Conservation (phyloP, 1,140 invertebrate genomes). For the Maniola jurtina region DNA sequence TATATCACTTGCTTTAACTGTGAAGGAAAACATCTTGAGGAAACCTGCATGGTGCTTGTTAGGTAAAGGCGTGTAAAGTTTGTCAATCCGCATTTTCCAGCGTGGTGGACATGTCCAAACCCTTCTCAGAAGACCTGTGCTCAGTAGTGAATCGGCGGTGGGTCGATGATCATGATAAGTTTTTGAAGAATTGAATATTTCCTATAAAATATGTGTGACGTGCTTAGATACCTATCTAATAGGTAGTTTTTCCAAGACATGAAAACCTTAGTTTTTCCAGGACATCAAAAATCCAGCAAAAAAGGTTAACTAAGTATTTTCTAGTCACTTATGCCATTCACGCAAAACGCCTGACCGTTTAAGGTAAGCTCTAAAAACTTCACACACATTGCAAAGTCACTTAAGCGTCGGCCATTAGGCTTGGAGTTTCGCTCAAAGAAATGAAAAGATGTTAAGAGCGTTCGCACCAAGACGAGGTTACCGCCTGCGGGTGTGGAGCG, state of each 20-base stretch:
- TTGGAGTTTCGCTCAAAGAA: conserved; percentile 8
- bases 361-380: conserved; percentile 6
- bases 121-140: background rate
- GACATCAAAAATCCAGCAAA: background rate
- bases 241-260: no score
- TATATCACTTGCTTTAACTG: no score
- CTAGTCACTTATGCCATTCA: background rate
- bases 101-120: no score
- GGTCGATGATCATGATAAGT: no score
- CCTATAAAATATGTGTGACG: background rate
- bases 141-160: background rate
- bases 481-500: conserved; percentile 3
- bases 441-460: conserved; percentile 9
- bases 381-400: conserved; percentile 6
- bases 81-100: no score
- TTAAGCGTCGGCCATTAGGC: conserved; percentile 7
- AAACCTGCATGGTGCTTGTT: no score
- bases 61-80: no score
- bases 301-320: background rate
- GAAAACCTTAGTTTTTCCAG: background rate
- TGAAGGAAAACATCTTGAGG: no score
- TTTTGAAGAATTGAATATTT: background rate
- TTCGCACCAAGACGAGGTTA: conserved; percentile 4
- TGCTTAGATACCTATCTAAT: no score
- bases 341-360: background rate